Conservation (phyloP, 2,113 vertebrate species). For the Athene cunicularia region DNA sequence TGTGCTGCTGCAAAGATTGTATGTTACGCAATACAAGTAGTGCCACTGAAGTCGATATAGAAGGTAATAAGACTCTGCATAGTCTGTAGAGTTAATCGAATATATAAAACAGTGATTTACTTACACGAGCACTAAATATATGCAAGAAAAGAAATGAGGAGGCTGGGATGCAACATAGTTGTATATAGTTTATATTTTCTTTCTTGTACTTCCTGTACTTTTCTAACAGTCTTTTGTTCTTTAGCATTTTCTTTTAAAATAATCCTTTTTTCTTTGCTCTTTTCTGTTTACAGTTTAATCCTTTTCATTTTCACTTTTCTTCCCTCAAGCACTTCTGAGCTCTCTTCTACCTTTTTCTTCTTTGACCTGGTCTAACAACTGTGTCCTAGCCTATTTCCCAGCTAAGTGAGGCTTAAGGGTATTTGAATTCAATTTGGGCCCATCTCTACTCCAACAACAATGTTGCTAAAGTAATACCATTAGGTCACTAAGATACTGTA, state of each 20-base stretch:
- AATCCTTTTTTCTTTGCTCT: neutral
- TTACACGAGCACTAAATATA: neutral
- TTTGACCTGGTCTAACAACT: conserved; percentile 51
- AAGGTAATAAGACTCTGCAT: neutral
- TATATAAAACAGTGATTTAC: neutral
- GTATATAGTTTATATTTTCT: neutral
- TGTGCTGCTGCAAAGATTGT: neutral
- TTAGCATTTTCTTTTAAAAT: neutral
- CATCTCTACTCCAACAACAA: neutral
- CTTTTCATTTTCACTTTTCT: conserved; percentile 27
- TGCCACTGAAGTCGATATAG: neutral
- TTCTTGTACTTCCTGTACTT: neutral
- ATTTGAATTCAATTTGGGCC: conserved; percentile 55
- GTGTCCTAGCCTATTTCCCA: conserved; percentile 40
- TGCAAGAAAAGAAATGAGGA: neutral
- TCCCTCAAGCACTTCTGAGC: neutral
- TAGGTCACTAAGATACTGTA: conserved; percentile 23
- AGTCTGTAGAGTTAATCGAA: neutral
- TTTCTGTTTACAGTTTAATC: conserved; percentile 21
- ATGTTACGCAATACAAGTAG: neutral
- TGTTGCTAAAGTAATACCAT: conserved; percentile 27
- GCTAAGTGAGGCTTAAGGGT: conserved; percentile 53
- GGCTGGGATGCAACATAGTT: neutral
- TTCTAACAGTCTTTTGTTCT: neutral
- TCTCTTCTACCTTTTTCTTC: conserved; percentile 8